Conservation (phyloP, 2,888 invertebrate species). For the Mythimna ferrago region DNA sequence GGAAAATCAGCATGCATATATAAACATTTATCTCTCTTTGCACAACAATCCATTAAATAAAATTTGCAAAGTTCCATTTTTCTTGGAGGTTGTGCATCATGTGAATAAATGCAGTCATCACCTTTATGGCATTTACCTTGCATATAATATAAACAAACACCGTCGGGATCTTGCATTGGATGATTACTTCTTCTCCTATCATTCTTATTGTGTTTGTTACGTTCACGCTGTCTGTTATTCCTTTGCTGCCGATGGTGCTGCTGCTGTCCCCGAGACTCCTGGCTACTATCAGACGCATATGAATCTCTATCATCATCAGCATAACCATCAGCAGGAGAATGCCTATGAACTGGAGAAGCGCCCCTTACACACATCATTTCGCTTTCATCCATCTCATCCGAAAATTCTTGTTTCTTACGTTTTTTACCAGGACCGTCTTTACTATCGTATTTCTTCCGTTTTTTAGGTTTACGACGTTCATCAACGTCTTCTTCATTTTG, state of each 20-base stretch:
- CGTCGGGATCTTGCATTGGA: conserved; percentile 92
- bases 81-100: conserved; percentile 95
- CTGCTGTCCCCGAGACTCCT: conserved; percentile 88
- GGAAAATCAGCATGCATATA: conserved; percentile 99
- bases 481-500: conserved; percentile 86
- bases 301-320: conserved; percentile 90
- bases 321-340: conserved; percentile 78
- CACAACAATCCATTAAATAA: conserved; percentile 98
- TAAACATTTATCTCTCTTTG: conserved; percentile 98
- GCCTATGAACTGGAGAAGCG: conserved; percentile 92
- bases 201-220: conserved; percentile 89
- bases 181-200: conserved; percentile 90
- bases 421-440: conserved; percentile 91
- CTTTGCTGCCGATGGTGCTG: conserved; percentile 86
- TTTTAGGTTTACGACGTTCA: conserved; percentile 89
- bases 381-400: conserved; percentile 93
- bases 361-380: conserved; percentile 95
- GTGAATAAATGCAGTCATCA: conserved; percentile 96
- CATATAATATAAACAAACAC: conserved; percentile 95
- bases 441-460: conserved; percentile 90
- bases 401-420: conserved; percentile 89
- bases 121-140: conserved; percentile 97
- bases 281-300: conserved; percentile 90
- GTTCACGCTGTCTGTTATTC: conserved; percentile 83
- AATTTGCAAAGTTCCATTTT: conserved; percentile 99